Evolutionary conservation across 1,140 invertebrate genomes (phyloP).

Genomic region (Calliopsis andreniformis): DNA sequence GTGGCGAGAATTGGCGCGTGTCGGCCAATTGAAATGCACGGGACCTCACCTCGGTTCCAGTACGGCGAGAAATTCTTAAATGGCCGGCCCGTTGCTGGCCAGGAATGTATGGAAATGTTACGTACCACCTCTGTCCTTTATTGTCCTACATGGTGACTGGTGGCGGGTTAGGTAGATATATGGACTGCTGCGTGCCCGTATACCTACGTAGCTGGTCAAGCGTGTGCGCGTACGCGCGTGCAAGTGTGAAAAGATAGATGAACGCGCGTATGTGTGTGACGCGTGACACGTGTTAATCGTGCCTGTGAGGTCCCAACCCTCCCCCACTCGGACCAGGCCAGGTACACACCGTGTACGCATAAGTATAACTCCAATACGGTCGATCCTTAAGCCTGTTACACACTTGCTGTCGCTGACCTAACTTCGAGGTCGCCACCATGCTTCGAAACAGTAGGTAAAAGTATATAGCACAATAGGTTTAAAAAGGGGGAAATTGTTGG

Average conservation of each 20-base stretch:
- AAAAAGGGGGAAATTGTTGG: no score
- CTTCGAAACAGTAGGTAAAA: no score
- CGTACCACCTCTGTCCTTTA: constrained; percentile 73
- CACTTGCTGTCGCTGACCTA: background rate
- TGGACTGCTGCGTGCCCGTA: constrained; percentile 57
- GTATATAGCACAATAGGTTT: no score
- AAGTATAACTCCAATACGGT: constrained; percentile 40
- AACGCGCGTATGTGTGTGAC: constrained; percentile 71
- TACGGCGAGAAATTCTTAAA: constrained; percentile 77
- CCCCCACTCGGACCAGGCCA: constrained; percentile 36
- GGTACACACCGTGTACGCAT: constrained; percentile 49
- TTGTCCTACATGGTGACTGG: constrained; percentile 66
- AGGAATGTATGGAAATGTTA: constrained; percentile 76
- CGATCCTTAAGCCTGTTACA: constrained; percentile 29
- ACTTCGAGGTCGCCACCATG: no score
- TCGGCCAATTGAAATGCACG: constrained; percentile 73
- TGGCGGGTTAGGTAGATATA: constrained; percentile 68
- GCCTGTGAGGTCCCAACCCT: constrained; percentile 71
- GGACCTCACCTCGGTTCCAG: constrained; percentile 63
- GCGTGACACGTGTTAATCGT: constrained; percentile 79
- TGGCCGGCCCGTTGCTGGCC: constrained; percentile 72
- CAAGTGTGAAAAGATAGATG: constrained; percentile 65
- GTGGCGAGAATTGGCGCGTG: constrained; percentile 68
- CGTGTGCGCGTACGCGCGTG: constrained; percentile 30
- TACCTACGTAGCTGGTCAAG: constrained; percentile 18